These are phyloP conservation scores for Dermochelys coriacea DNA, from an alignment of 2,797 vertebrate genomes.

Conservation along the genomic window DNA sequence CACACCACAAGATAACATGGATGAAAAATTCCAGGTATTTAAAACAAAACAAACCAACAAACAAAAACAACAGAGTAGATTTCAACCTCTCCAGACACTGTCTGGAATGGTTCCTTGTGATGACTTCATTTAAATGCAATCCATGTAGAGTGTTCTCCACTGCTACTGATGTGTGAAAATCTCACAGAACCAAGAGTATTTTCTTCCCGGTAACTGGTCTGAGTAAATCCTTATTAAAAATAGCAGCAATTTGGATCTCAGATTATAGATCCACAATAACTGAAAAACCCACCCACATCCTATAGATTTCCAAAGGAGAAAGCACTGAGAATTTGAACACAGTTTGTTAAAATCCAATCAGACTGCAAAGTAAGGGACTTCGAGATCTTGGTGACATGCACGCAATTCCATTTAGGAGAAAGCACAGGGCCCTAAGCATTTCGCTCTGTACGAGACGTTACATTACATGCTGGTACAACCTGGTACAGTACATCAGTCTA, in stretches of 20 bases:
- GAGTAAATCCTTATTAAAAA: not conserved
- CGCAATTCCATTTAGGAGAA: not conserved
- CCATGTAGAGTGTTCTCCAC: conserved; percentile 49
- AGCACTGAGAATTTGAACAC: not conserved
- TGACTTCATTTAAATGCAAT: conserved; percentile 55
- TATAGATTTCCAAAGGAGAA: fast-evolving
- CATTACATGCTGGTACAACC: not conserved
- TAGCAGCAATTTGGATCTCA: not conserved
- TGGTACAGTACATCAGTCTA: not conserved
- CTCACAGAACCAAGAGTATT: not conserved
- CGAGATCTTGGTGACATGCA: not conserved
- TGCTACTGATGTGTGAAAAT: conserved; percentile 62
- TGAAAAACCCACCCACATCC: fast-evolving
- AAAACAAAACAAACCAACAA: not conserved
- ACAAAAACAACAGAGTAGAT: not conserved
- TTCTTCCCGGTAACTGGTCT: not conserved
- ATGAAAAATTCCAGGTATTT: not conserved
- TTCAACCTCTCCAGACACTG: conserved; percentile 10
- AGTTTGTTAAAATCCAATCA: fast-evolving
- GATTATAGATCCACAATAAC: not conserved
- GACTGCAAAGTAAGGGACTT: not conserved
- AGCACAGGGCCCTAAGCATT: not conserved
- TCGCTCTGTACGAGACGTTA: not conserved
- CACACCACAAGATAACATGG: not conserved
- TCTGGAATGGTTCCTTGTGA: conserved; percentile 16